A percentile compares a stretch with the other conserved stretches of the same genome.
These are phyloP conservation scores for Poliocrania exsul DNA, from an alignment of 2,797 vertebrate genomes.

Conservation along the genomic window DNA sequence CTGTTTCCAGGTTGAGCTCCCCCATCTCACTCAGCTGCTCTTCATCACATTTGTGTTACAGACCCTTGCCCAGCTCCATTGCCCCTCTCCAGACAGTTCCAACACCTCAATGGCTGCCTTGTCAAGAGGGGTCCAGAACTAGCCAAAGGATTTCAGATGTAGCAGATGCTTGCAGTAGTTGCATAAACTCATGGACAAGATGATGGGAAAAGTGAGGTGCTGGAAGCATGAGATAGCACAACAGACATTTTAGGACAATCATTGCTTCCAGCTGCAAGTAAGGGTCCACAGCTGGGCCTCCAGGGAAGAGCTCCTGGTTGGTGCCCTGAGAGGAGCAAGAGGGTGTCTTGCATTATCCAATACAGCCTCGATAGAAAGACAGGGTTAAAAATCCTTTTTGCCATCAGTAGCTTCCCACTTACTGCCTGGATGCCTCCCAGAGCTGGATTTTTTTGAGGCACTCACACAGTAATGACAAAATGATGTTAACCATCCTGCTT, in stretches of 20 bases:
- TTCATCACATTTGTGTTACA: neutral
- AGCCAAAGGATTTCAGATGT: neutral
- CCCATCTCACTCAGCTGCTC: neutral
- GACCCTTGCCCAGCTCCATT: accelerated
- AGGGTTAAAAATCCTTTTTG: neutral
- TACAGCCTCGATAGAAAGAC: neutral
- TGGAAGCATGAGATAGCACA: neutral
- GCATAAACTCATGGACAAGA: neutral
- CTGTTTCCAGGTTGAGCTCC: neutral
- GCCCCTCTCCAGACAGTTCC: accelerated
- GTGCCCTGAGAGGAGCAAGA: neutral
- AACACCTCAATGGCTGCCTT: neutral
- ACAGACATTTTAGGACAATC: neutral
- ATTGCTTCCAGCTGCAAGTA: neutral
- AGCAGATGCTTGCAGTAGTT: neutral
- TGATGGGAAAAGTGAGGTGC: neutral
- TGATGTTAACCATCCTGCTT: neutral
- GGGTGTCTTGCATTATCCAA: neutral
- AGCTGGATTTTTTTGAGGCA: neutral
- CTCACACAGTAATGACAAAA: neutral
- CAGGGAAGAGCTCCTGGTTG: neutral
- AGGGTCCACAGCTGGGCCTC: accelerated
- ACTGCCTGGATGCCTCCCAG: neutral
- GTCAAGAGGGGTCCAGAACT: accelerated
- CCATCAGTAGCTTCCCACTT: neutral